Base-by-base conservation (phyloP, 2,113 vertebrate genomes). In the Spheniscus mendiculus region DNA sequence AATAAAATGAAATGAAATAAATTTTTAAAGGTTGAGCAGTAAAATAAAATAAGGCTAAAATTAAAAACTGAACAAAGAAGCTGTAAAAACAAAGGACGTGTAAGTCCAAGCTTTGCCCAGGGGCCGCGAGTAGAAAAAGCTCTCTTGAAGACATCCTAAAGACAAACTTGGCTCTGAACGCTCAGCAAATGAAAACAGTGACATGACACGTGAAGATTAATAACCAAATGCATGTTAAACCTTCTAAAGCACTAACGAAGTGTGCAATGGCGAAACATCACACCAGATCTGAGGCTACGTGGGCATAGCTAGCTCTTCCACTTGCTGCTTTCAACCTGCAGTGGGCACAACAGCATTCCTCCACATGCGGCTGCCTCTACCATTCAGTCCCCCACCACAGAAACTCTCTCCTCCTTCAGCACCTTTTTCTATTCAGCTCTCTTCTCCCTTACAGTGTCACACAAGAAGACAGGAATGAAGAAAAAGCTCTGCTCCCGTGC, bases 1-100 rank as follows among this genome's bases (percentile, higher is more conserved):
- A 99, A 99, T 98, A 98, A 99, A 99, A 98, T 92, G 40, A 98
- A 98, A 97, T 96, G 23, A 98, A 98, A 92, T 89, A 96, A 79
- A 97, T 96, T 98, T 97, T 97, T 97, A 97, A 92, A 97, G 89
- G 91, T 97, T 70, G 36, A 80, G 83, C 55, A 91, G 73, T 69
- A 96, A 97, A 93, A 96, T 89, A 94, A 94, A 97, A 96, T 49
- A 97, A 95, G 53, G 74, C 70, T 97, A 87, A 95, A 97, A 85
- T 44, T 77, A 96, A 97, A 52, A 91, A 77, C 38, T 21, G 20
- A 98, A 98, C 77, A 87, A 91, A 98, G 95, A 80, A 93, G 34
- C 81, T 96, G 70, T 49, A 47, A 86, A 94, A 96, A 74, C 32
- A 71, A 90, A 86, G 80, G 45, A 81, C 0, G 2, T 32, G 5